These are phyloP conservation scores for Drosophila bocki DNA, from an alignment of 1,140 invertebrate genomes.

Conservation along the genomic window DNA sequence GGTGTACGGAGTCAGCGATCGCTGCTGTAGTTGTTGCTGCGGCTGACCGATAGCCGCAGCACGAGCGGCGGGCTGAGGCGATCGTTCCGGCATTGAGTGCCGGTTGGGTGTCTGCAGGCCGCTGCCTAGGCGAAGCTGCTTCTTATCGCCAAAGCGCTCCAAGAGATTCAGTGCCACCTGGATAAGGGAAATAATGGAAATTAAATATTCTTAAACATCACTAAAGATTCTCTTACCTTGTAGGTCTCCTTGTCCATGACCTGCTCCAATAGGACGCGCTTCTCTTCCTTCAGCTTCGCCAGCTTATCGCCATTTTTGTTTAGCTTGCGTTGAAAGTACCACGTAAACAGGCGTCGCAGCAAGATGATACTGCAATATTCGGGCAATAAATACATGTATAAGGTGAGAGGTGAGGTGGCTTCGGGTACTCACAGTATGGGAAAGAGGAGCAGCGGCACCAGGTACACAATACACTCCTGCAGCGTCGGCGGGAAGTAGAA, in stretches of 20 bases:
- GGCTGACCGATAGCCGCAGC: constrained; percentile 6
- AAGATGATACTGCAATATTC: constrained; percentile 89
- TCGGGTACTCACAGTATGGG: constrained; percentile 91
- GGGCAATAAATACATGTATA: constrained; percentile 10
- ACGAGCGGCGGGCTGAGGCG: constrained; percentile 42
- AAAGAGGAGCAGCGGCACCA: constrained; percentile 90
- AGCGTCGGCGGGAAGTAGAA: constrained; percentile 90
- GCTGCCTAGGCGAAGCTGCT: constrained; percentile 45
- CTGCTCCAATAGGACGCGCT: constrained; percentile 96
- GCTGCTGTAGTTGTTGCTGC: constrained; percentile 41
- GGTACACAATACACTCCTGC: constrained; percentile 89
- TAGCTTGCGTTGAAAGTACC: constrained; percentile 95
- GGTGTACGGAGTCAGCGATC: constrained; percentile 80
- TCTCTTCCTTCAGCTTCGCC: constrained; percentile 90
- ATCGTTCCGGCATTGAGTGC: constrained; percentile 19
- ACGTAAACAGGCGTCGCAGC: constrained; percentile 91
- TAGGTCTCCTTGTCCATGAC: constrained; percentile 99
- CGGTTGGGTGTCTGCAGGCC: constrained; percentile 24
- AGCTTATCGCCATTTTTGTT: constrained; percentile 92
- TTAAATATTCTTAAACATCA: not conserved
- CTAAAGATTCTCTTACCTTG: constrained; percentile 88
- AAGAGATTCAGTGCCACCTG: constrained; percentile 80
- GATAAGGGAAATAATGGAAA: not conserved
- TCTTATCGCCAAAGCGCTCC: constrained; percentile 78
- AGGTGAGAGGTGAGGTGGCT: constrained; percentile 12